Conservation (phyloP, 2,888 invertebrate genomes). For the Aporophyla lueneburgensis region DNA sequence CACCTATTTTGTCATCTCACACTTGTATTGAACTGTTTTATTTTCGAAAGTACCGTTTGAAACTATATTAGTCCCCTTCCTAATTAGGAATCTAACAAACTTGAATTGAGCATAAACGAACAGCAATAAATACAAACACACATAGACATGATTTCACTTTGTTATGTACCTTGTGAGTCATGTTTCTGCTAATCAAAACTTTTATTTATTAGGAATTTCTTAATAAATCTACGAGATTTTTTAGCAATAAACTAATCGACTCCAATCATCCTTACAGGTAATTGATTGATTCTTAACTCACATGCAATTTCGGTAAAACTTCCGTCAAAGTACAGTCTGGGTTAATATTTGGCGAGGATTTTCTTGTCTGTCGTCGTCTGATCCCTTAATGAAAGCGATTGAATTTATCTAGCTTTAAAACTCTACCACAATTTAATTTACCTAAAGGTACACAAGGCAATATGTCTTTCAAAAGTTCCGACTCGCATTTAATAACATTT, state of each 20-base stretch:
- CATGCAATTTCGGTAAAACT: conserved; percentile 23
- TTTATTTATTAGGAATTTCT: conserved; percentile 38
- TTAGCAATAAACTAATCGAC: conserved; percentile 16
- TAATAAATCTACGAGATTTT: conserved; percentile 27
- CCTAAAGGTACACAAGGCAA: neutral
- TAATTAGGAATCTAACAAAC: conserved; percentile 73
- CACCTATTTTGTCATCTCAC: conserved; percentile 84
- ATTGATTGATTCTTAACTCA: conserved; percentile 16
- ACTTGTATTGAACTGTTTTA: conserved; percentile 79
- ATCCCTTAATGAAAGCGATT: conserved; percentile 27
- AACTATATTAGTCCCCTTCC: conserved; percentile 78
- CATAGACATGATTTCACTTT: conserved; percentile 64
- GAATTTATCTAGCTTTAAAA: conserved; percentile 2
- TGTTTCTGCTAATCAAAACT: conserved; percentile 49
- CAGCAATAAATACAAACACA: conserved; percentile 59
- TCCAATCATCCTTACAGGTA: conserved; percentile 1
- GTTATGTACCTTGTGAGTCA: conserved; percentile 63
- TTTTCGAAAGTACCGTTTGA: conserved; percentile 77
- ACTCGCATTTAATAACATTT: conserved; percentile 3
- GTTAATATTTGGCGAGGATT: conserved; percentile 37
- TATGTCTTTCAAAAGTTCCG: conserved; percentile 22
- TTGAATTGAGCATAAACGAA: conserved; percentile 56
- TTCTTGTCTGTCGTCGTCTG: conserved; percentile 2
- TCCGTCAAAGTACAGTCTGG: conserved; percentile 22
- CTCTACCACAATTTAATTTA: neutral